Evolutionary conservation across 35 echinoderm and acorn worm species (phyloP).

Genomic region (Ophiothrix spiculata): DNA sequence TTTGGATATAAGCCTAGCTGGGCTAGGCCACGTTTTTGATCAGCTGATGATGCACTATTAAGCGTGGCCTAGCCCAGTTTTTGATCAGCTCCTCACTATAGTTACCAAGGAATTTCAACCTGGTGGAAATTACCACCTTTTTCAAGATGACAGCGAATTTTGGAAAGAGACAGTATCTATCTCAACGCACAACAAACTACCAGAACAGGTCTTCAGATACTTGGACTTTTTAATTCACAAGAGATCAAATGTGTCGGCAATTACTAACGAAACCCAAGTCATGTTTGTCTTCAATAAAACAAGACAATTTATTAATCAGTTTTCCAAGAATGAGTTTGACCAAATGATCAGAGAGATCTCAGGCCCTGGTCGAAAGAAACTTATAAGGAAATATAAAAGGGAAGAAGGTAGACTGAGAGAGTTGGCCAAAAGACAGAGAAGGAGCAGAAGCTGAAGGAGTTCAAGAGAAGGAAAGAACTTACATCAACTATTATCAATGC

Average conservation of each 20-base stretch:
- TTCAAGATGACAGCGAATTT: too few relatives aligned
- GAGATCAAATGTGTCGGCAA: slow-evolving; percentile 14
- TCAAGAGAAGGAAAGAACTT: not conserved
- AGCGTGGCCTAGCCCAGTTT: too few relatives aligned
- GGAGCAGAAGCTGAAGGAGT: not conserved
- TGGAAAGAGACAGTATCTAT: slow-evolving; percentile 2
- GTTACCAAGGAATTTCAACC: too few relatives aligned
- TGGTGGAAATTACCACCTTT: too few relatives aligned
- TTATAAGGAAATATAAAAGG: not conserved
- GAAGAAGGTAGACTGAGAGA: not conserved
- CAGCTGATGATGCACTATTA: too few relatives aligned
- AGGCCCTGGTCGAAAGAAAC: not conserved
- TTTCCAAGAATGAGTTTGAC: too few relatives aligned
- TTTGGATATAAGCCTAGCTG: too few relatives aligned
- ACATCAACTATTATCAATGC: not conserved
- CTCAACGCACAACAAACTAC: slow-evolving; percentile 24
- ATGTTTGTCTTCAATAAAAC: slow-evolving; percentile 50
- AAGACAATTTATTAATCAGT: not conserved
- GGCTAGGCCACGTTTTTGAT: too few relatives aligned
- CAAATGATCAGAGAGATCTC: too few relatives aligned
- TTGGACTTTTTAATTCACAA: slow-evolving; percentile 15
- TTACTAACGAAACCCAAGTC: slow-evolving; percentile 44
- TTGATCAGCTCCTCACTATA: too few relatives aligned
- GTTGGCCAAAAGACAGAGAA: not conserved
- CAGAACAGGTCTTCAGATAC: slow-evolving; percentile 28